Evolutionary conservation across 2,797 vertebrate species (phyloP), one percentile per base, ranked within the genome.

Genomic region (Cephalopachus bancanus): DNA sequence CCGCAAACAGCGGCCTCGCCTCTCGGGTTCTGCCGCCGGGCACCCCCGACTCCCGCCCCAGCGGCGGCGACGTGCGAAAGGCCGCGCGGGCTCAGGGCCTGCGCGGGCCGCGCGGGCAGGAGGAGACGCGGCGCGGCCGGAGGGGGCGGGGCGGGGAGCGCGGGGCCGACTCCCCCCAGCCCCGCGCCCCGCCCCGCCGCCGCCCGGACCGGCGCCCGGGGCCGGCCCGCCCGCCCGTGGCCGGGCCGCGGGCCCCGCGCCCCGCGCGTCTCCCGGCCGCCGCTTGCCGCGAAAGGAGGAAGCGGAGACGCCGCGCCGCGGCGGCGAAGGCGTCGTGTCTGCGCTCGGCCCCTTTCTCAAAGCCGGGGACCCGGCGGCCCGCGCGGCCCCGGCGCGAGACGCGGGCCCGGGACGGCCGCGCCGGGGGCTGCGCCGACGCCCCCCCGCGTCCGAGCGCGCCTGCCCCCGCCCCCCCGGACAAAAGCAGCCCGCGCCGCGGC

Each of bases 1-100:
- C 97, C 98, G 96, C 98, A 98, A 98, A 98, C 98, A 98, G 98
- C 97, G 93, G 97, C 98, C 97, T 98, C 97, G 96, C 96, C 97
- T 97, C 96, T 96, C 96, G 98, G 97, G 94, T 85, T 98, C 98
- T 97, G 97, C 98, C 95, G 91, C 97, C 91, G 8, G 97, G 96
- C 95, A 91, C 96, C 96, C 96, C 86, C 4, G 57, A 86, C 64
- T 86, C 86, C 89, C 53, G 49, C 83, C 67, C 16, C 80, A 89
- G 97, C 96, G 96, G 93, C n/a, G n/a, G n/a, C n/a, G n/a, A n/a
- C n/a, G n/a, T n/a, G n/a, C n/a, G n/a, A n/a, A n/a, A n/a, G n/a
- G n/a, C n/a, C n/a, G n/a, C n/a, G n/a, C n/a, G n/a, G n/a, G n/a
- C n/a, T n/a, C n/a, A n/a, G n/a, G n/a, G n/a, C n/a, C n/a, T n/a